These are phyloP conservation scores for Hydrozoanthus gracilis DNA, from an alignment of 92 coral and sea anemone species.

Conservation along the genomic window DNA sequence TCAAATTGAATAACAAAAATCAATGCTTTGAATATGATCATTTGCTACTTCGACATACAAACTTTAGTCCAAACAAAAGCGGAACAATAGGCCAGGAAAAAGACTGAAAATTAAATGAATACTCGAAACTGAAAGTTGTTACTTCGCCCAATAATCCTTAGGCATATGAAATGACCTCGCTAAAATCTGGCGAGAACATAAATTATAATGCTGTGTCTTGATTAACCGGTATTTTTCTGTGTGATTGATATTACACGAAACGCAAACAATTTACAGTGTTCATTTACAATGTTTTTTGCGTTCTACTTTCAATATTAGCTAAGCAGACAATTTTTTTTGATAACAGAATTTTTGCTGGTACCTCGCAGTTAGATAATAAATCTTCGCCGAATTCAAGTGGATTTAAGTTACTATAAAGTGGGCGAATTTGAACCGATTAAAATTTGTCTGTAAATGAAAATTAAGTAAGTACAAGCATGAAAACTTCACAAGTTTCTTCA, in stretches of 20 bases:
- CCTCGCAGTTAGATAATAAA: neutral
- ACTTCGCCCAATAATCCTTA: neutral
- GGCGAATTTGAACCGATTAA: neutral
- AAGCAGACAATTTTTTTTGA: neutral
- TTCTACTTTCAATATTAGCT: neutral
- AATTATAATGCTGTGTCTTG: constrained; percentile 24
- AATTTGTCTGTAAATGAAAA: neutral
- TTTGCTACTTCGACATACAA: neutral
- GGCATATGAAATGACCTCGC: constrained; percentile 6
- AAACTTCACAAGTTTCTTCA: neutral
- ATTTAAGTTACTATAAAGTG: neutral
- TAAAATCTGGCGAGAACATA: constrained; percentile 15
- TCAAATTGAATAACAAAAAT: constrained; percentile 20
- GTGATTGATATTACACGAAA: neutral
- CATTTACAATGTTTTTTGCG: neutral
- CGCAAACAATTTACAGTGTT: neutral
- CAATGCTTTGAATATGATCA: neutral
- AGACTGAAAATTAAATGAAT: neutral
- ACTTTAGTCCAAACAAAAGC: constrained; percentile 1
- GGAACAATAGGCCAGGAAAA: constrained; percentile 12
- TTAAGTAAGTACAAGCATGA: neutral
- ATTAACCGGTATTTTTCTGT: neutral
- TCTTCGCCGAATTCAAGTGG: neutral
- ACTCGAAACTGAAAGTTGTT: neutral
- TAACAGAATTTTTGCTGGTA: neutral